Base-by-base conservation (phyloP, 2,797 vertebrate genomes). In the Sebastolobus altivelis region DNA sequence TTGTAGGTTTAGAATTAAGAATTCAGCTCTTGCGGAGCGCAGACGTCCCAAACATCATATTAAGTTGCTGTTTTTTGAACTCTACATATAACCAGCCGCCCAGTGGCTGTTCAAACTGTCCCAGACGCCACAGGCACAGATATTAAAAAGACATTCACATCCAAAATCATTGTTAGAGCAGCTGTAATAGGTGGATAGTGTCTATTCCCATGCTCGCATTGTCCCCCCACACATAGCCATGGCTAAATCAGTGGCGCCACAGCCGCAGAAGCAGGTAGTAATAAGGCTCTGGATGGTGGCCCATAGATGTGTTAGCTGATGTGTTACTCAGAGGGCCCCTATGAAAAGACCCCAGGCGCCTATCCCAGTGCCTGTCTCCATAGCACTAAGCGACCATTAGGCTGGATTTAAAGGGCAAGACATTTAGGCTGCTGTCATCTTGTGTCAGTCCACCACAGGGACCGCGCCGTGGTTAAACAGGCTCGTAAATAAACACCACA, bases 401-500 rank as follows among this genome's bases (percentile, higher is more conserved):
- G 81, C 87, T 89, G 91, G 82, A 93, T 94, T 95, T 93, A 94
- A 93, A 94, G 92, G 93, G 91, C 92, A 95, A 93, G 93, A 93
- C 94, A 89, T 93, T 95, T 92, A 88, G 93, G 89, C 90, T 94
- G 93, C 94, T 94, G 94, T 95, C 94, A 92, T 93, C 92, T 91
- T 90, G 91, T 95, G 93, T 94, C 92, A 94, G 92, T 91, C 91
- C 89, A 89, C 94, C 95, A 83, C 95, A 92, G 91, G 92, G 93
- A 95, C 95, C 93, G 89, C 93, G 88, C 87, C 93, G 91, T 86
- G 94, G 94, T 95, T 94, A 93, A 94, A 95, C 91, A 77, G 92
- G 87, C 94, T 95, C 93, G 91, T 96, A 95, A 95, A 95, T 95
- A 95, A 95, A 94, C 95, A 94, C 93, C 92, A 87, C 93, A 94